Percentiles rank a stretch among this genome's conserved stretches.
Conservation (phyloP, 2,113 vertebrate species). For the Anser brachyrhynchus region DNA sequence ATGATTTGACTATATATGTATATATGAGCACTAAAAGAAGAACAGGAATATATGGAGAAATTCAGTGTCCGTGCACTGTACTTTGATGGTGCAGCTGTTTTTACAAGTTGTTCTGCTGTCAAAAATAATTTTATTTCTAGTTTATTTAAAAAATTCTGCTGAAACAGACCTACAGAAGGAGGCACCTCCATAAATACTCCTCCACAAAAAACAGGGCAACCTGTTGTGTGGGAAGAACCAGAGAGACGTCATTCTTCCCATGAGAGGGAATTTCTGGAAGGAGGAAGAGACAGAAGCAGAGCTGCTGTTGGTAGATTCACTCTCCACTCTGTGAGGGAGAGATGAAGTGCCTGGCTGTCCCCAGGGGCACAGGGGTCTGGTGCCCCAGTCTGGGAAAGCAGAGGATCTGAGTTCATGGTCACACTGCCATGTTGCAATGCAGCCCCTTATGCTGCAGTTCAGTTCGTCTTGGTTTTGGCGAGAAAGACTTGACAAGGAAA, state of each 20-base stretch:
- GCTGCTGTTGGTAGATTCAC: not conserved
- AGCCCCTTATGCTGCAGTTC: not conserved
- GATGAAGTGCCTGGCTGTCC: too few species aligned
- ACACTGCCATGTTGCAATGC: not conserved
- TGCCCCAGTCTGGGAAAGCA: not conserved
- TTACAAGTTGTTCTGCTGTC: not conserved
- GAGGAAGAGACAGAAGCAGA: not conserved
- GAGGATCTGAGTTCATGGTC: not conserved
- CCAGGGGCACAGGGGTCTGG: not conserved
- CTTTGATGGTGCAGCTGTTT: not conserved
- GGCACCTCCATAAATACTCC: not conserved
- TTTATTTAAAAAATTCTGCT: not conserved
- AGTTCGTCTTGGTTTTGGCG: not conserved
- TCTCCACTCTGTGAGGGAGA: not conserved
- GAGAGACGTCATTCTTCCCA: not conserved
- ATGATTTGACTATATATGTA: not conserved
- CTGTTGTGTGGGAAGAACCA: not conserved
- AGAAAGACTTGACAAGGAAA: not conserved
- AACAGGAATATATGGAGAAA: not conserved
- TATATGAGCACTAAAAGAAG: not conserved
- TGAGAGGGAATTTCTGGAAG: not conserved
- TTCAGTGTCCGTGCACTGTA: not conserved
- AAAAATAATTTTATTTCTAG: not conserved
- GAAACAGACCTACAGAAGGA: not conserved
- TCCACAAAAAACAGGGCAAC: not conserved